phyloP scores from a whole-genome alignment of 2,113 vertebrate genomes.

The Psittacus erithacus region DNA sequence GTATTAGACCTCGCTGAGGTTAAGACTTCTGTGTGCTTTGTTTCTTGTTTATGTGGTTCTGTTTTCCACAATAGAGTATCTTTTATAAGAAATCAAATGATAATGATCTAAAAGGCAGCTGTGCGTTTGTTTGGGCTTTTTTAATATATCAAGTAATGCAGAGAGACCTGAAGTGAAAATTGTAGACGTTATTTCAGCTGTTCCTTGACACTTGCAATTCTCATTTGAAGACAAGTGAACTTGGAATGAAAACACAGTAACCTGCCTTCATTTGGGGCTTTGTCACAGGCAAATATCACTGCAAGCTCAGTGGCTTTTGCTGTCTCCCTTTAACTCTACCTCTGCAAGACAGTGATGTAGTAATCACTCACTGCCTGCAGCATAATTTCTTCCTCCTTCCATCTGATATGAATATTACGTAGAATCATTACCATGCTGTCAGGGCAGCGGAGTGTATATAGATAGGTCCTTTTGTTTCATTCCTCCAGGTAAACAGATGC shows the following conservation, averaged over 20 bases:
- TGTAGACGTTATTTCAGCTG: not conserved
- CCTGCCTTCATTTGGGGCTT: not conserved
- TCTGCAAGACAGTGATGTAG: not conserved
- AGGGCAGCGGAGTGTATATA: conserved; percentile 7
- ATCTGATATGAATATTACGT: conserved; percentile 30
- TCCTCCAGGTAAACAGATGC: conserved; percentile 69
- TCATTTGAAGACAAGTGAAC: conserved; percentile 12
- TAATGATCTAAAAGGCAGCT: not conserved
- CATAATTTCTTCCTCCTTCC: conserved; percentile 47
- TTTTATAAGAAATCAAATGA: not conserved
- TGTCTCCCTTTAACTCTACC: not conserved
- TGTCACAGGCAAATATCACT: conserved; percentile 25
- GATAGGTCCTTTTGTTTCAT: conserved; percentile 64
- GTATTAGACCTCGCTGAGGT: not conserved
- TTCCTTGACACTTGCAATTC: not conserved
- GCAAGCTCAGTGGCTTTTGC: conserved; percentile 7
- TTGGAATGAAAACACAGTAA: not conserved
- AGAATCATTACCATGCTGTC: conserved; percentile 65
- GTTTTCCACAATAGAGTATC: not conserved
- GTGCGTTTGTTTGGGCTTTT: not conserved
- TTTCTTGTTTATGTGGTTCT: not conserved
- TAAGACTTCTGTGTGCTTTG: not conserved
- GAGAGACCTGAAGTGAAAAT: not conserved
- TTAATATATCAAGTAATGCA: not conserved
- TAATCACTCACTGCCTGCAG: conserved; percentile 3